These are phyloP conservation scores for Speoplatyrhinus poulsoni DNA, from an alignment of 2,113 vertebrate genomes.

Conservation along the genomic window DNA sequence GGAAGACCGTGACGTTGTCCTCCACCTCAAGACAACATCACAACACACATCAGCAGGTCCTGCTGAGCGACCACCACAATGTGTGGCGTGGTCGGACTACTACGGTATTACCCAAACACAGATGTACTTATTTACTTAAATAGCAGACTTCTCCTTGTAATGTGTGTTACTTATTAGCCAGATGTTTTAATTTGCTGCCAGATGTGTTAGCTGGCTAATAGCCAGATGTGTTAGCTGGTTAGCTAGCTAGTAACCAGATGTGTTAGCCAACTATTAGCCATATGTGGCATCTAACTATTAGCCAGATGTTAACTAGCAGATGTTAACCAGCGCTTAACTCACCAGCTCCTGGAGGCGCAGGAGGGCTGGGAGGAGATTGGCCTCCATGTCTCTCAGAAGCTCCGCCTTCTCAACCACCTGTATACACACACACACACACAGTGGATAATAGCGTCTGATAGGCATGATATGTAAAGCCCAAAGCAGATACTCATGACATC, in stretches of 20 bases:
- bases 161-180: not conserved
- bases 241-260: no score
- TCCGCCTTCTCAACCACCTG: slow-evolving; percentile 95
- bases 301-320: not conserved
- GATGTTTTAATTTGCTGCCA: not conserved
- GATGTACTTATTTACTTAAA: no score
- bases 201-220: not conserved
- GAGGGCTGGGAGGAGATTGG: slow-evolving; percentile 89
- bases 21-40: slow-evolving; percentile 76
- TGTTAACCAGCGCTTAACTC: slow-evolving; percentile 36
- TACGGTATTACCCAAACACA: no score
- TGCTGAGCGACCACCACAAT: no score
- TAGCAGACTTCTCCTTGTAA: not conserved
- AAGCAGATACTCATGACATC: no score
- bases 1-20: slow-evolving; percentile 87
- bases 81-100: no score
- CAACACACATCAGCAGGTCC: not conserved
- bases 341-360: slow-evolving; percentile 95
- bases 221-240: not conserved
- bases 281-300: not conserved
- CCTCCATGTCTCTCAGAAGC: slow-evolving; percentile 87
- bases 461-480: no score
- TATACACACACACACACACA: slow-evolving; percentile 15
- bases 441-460: no score
- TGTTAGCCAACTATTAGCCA: not conserved